Conservation (phyloP, 1,140 invertebrate genomes). For the Lithobius niger region DNA sequence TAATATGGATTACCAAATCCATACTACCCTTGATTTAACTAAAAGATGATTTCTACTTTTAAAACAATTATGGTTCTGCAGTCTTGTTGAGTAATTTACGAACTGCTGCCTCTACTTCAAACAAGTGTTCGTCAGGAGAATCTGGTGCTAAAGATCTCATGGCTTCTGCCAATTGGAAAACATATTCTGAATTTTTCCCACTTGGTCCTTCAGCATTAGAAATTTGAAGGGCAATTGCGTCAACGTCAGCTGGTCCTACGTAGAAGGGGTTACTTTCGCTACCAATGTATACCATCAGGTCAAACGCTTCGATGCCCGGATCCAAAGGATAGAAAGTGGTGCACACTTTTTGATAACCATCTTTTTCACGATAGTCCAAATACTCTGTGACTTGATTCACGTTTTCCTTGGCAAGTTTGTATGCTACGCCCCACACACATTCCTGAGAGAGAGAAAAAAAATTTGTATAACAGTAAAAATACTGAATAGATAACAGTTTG, state of each 20-base stretch:
- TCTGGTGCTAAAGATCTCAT: slow-evolving; percentile 58
- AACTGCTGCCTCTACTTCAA: slow-evolving; percentile 51
- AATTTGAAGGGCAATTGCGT: slow-evolving; percentile 66
- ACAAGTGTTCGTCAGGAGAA: slow-evolving; percentile 49
- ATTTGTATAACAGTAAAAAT: not conserved
- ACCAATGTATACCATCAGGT: slow-evolving; percentile 70
- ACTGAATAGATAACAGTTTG: not conserved
- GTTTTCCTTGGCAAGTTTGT: slow-evolving; percentile 58
- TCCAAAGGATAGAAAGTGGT: slow-evolving; percentile 52
- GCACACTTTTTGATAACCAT: slow-evolving; percentile 57
- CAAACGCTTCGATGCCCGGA: slow-evolving; percentile 37
- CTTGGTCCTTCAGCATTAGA: slow-evolving; percentile 56
- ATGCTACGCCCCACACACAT: slow-evolving; percentile 78
- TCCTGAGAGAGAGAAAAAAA: slow-evolving; percentile 32
- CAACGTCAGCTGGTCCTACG: slow-evolving; percentile 53
- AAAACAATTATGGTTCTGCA: too few species aligned
- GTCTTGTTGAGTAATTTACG: slow-evolving; percentile 16
- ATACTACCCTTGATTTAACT: too few species aligned
- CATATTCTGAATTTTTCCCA: slow-evolving; percentile 75
- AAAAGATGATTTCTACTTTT: too few species aligned
- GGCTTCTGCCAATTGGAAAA: slow-evolving; percentile 64
- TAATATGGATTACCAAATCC: too few species aligned
- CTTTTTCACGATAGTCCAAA: slow-evolving; percentile 78
- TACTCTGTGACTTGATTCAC: slow-evolving; percentile 56
- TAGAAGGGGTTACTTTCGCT: slow-evolving; percentile 57